A percentile compares a stretch with the other conserved stretches of the same genome.
These are phyloP conservation scores for Pyrochroa serraticornis DNA, from an alignment of 2,888 invertebrate genomes.

Conservation along the genomic window DNA sequence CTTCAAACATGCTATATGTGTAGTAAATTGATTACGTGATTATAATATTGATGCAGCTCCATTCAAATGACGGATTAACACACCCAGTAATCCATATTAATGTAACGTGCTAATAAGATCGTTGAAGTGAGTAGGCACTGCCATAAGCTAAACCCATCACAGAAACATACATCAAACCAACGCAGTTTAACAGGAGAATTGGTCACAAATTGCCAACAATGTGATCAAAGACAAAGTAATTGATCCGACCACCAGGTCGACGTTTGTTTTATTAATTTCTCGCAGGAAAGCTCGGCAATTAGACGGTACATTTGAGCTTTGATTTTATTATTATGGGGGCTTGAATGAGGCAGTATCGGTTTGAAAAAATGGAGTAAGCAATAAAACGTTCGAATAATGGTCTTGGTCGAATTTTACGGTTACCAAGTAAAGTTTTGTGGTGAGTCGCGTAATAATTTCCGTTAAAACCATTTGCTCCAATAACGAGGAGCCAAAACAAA, in stretches of 20 bases:
- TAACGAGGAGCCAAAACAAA: no score
- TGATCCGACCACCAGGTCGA: neutral
- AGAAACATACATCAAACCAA: no score
- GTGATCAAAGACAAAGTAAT: neutral
- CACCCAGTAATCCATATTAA: slow-evolving; percentile 8
- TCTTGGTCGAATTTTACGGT: neutral
- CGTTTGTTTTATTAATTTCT: neutral
- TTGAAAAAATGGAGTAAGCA: neutral
- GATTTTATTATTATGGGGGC: neutral
- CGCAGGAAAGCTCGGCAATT: neutral
- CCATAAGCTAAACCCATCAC: neutral
- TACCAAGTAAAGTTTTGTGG: no score
- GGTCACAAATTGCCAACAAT: neutral
- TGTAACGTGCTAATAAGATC: slow-evolving; percentile 4
- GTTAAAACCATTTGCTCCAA: no score
- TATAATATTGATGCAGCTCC: neutral
- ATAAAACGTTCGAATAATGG: neutral
- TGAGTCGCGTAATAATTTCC: no score
- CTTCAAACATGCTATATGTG: no score
- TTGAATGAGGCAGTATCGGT: neutral
- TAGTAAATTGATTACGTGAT: slow-evolving; percentile 3
- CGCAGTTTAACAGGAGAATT: neutral
- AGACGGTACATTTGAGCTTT: neutral
- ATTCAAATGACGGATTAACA: slow-evolving; percentile 3
- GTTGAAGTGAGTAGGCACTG: neutral